These are phyloP conservation scores for Scaptodrosophila lebanonensis DNA, from an alignment of 1,140 invertebrate species.

Conservation along the genomic window DNA sequence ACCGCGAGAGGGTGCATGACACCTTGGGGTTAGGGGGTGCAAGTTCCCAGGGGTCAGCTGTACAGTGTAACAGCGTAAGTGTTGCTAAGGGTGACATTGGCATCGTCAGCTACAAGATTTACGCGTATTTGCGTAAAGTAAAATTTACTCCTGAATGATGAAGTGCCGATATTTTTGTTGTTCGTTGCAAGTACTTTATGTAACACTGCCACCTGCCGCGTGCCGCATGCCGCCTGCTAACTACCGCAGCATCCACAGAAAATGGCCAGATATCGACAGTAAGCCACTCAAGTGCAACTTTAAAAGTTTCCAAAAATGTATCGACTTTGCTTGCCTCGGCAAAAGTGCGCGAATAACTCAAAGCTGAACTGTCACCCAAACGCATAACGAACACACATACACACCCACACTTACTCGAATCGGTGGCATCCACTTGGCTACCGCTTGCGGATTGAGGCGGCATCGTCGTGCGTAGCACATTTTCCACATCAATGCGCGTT, in stretches of 20 bases:
- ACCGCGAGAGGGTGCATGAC: constrained; percentile 9
- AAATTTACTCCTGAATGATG: constrained; percentile 69
- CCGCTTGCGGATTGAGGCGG: constrained; percentile 26
- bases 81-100: not conserved
- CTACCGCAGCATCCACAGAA: too few species aligned
- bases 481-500: constrained; percentile 73
- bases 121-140: constrained; percentile 70
- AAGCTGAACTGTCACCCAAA: constrained; percentile 62
- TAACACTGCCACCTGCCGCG: constrained; percentile 1
- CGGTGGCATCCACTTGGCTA: too few species aligned
- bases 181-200: not conserved
- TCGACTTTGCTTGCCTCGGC: constrained; percentile 22
- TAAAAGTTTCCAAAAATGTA: constrained; percentile 63
- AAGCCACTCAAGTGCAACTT: constrained; percentile 72
- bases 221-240: constrained; percentile 4
- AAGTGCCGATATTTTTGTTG: constrained; percentile 30
- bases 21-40: too few species aligned
- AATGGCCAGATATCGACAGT: too few species aligned
- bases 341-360: constrained; percentile 18
- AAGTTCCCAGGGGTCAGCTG: too few species aligned
- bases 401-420: too few species aligned
- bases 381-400: too few species aligned
- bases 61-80: too few species aligned
- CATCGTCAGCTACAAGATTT: constrained; percentile 47
- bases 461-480: constrained; percentile 71